Percentiles rank a stretch among this genome's conserved stretches.
Evolutionary conservation across 2,113 vertebrate species (phyloP).

Genomic region (Todiramphus chloris): DNA sequence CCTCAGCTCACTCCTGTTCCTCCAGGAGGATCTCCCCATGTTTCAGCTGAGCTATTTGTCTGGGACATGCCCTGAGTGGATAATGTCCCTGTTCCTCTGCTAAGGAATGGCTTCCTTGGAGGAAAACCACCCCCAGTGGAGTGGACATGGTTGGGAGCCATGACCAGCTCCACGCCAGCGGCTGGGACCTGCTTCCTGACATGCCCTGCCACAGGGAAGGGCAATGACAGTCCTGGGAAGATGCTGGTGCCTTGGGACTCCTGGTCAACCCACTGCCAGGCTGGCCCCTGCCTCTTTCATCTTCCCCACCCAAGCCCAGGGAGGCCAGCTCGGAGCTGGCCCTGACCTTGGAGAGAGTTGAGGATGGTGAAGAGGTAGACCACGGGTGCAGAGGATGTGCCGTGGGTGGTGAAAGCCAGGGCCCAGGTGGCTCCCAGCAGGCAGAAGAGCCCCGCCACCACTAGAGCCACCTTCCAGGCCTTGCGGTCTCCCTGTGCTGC

Average conservation of each 20-base stretch:
- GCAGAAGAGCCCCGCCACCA: slow-evolving; percentile 76
- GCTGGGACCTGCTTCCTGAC: background rate
- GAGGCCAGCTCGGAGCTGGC: background rate
- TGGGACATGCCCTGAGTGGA: background rate
- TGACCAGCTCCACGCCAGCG: background rate
- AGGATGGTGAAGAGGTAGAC: slow-evolving; percentile 81
- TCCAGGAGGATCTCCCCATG: background rate
- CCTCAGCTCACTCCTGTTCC: background rate
- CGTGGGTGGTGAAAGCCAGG: slow-evolving; percentile 70
- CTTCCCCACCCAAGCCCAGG: background rate
- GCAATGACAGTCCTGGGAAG: background rate
- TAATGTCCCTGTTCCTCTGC: background rate
- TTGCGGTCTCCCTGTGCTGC: background rate
- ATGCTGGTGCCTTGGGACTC: background rate
- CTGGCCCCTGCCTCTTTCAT: background rate
- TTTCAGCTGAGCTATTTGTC: background rate
- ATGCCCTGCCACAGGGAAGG: background rate
- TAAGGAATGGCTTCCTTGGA: background rate
- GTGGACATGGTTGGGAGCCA: background rate
- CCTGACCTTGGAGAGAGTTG: slow-evolving; percentile 85
- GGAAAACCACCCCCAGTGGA: background rate
- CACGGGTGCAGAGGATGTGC: slow-evolving; percentile 59
- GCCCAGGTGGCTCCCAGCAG: slow-evolving; percentile 84
- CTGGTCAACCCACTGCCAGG: background rate
- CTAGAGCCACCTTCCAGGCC: slow-evolving; percentile 54